These are phyloP conservation scores for Sepioteuthis lessoniana DNA, from an alignment of 2,888 invertebrate genomes.

Conservation along the genomic window DNA sequence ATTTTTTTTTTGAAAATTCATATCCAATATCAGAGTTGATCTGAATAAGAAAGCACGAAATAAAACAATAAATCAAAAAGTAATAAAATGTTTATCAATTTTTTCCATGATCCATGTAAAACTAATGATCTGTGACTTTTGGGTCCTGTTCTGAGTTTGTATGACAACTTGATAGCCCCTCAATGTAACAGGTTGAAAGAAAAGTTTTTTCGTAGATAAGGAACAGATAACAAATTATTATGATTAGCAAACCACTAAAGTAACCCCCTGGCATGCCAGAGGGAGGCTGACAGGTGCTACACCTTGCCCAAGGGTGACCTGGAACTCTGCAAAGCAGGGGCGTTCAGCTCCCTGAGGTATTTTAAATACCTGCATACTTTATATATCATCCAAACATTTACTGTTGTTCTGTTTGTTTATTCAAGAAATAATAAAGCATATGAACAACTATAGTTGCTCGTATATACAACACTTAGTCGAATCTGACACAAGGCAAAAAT, in stretches of 20 bases:
- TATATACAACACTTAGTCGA: too few relatives aligned
- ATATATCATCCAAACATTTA: neutral
- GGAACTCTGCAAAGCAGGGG: conserved; percentile 33
- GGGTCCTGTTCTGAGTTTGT: too few relatives aligned
- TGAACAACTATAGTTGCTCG: too few relatives aligned
- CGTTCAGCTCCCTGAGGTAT: conserved; percentile 33
- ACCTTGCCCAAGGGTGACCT: conserved; percentile 33
- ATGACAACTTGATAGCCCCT: too few relatives aligned
- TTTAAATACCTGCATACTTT: neutral
- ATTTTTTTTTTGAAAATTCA: too few relatives aligned
- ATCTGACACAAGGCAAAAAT: too few relatives aligned
- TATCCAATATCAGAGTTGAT: too few relatives aligned
- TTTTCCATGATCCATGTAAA: too few relatives aligned
- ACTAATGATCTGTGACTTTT: too few relatives aligned
- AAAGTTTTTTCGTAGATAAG: neutral
- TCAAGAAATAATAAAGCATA: neutral
- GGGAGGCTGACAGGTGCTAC: conserved; percentile 33
- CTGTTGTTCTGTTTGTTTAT: neutral
- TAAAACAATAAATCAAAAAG: too few relatives aligned
- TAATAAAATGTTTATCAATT: too few relatives aligned
- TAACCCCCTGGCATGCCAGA: conserved; percentile 16
- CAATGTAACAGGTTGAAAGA: neutral
- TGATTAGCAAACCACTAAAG: neutral
- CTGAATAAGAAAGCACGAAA: too few relatives aligned
- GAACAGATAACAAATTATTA: neutral